Evolutionary conservation across 1,140 invertebrate genomes (phyloP).

Genomic region (Pseudoatta argentina): DNA sequence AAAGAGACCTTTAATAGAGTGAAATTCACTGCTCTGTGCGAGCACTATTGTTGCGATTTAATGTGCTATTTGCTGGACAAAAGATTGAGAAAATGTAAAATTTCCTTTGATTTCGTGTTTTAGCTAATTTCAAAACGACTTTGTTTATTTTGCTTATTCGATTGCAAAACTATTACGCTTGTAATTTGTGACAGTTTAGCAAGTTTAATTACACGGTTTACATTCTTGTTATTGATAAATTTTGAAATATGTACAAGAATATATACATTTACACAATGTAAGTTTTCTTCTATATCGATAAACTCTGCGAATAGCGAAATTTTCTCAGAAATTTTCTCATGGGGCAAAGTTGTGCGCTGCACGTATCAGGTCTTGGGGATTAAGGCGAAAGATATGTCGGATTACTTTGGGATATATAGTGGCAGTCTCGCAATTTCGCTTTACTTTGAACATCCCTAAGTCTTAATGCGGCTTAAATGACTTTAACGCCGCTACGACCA

Average conservation of each 20-base stretch:
- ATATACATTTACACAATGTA: background rate
- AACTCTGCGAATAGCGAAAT: conserved; percentile 23
- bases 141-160: conserved; percentile 10
- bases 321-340: conserved; percentile 26
- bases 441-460: conserved; percentile 42
- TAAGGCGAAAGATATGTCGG: conserved; percentile 54
- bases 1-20: conserved; percentile 40
- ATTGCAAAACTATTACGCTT: background rate
- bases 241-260: background rate
- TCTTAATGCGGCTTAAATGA: conserved; percentile 58
- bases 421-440: background rate
- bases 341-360: conserved; percentile 7
- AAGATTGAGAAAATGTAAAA: conserved; percentile 22
- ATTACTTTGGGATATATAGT: conserved; percentile 38
- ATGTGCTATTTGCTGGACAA: conserved; percentile 37
- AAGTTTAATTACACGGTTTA: background rate
- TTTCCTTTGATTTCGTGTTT: background rate
- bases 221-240: background rate
- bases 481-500: conserved; percentile 26
- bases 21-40: conserved; percentile 27
- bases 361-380: conserved; percentile 20
- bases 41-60: conserved; percentile 38
- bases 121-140: conserved; percentile 47
- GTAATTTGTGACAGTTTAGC: background rate
- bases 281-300: background rate